phyloP scores from a whole-genome alignment of 2,797 vertebrate species.

The Zalophus californianus region DNA sequence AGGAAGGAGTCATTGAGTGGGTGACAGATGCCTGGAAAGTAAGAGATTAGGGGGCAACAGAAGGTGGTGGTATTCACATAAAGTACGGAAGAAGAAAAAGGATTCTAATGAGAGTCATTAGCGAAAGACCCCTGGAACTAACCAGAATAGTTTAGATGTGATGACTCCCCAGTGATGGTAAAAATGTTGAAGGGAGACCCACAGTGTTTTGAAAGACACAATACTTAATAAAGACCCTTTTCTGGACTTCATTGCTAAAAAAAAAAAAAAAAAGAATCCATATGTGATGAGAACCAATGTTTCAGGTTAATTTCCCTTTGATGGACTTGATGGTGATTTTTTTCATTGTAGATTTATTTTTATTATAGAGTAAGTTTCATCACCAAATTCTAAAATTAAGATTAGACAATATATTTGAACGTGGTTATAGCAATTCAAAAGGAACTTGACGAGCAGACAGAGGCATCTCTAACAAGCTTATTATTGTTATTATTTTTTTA shows the following conservation, averaged over 20 bases:
- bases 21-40: not conserved
- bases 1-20: not conserved
- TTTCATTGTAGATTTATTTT: slow-evolving; percentile 7
- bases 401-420: not conserved
- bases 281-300: not conserved
- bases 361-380: not conserved
- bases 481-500: not conserved
- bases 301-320: not conserved
- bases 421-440: not conserved
- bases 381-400: slow-evolving; percentile 31
- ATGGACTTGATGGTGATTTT: not conserved
- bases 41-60: not conserved
- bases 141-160: not conserved
- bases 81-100: not conserved
- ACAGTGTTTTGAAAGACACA: not conserved
- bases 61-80: not conserved
- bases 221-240: not conserved
- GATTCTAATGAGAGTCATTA: not conserved
- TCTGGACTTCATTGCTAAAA: not conserved
- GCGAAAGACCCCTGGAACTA: not conserved
- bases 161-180: not conserved
- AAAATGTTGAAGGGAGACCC: not conserved
- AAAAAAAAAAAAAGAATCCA: not conserved
- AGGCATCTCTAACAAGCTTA: not conserved
- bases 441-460: not conserved